Evolutionary conservation across 2,113 vertebrate genomes (phyloP), one percentile per base, ranked within the genome.

Genomic region (Melanostigma gelatinosum): DNA sequence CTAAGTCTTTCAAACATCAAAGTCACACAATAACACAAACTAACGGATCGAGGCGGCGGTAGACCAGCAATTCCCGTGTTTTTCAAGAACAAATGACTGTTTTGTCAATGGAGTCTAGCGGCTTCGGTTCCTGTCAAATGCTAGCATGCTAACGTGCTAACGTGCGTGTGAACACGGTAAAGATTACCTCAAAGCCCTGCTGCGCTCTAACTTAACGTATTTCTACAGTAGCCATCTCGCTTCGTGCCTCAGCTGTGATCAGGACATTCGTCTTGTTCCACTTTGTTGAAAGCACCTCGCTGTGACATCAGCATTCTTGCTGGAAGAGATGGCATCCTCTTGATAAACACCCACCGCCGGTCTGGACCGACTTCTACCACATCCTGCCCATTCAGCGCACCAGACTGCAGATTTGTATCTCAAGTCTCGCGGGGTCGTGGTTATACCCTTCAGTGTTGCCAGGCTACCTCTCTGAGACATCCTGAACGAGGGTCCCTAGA

Each of bases 321-420:
- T 67, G 22, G 1, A 63, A 55, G 72, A 85, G 42, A 52, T 20
- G 60, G 57, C 67, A 91, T 90, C 74, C 83, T 82, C 90, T 64
- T 55, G 71, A 68, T 85, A 76, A 55, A 36, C 15, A 69, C 34
- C 32, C 80, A 32, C 52, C 62, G 60, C 50, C 60, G 8, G 73
- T 16, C 69, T 61, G 22, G 34, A 20, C 72, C n/a, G 52, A 73
- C 72, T 46, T 77, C 66, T 27, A 88, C 91, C 91, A 87, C 88
- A 84, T 91, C 92, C 85, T 89, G 86, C 78, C 50, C 82, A 29
- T 77, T 85, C 74, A 77, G 63, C 83, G 79, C 71, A 66, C 70
- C 82, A 81, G 80, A 79, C 80, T 73, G 48, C 3, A 88, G 86
- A 93, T 88, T 79, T 85, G 48, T 66, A 88, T 89, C 78, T 74